Evolutionary conservation across 2,113 vertebrate species (phyloP).

Genomic region (Formicarius rufipectus): DNA sequence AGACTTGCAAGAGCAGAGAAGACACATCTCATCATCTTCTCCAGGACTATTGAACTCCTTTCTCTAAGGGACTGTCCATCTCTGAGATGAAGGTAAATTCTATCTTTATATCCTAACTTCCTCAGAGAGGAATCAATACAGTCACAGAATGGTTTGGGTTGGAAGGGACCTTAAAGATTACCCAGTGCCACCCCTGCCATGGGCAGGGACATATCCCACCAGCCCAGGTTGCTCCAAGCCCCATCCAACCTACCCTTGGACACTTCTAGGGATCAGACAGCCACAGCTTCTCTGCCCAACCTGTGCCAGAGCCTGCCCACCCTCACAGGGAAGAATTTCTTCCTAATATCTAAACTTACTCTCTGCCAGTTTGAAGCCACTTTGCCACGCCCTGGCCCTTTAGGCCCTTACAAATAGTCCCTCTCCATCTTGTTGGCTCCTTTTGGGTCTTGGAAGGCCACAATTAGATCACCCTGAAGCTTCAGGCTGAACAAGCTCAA

Average conservation of each 20-base stretch:
- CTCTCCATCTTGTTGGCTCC: neutral
- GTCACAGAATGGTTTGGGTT: neutral
- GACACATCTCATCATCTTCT: neutral
- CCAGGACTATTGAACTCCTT: neutral
- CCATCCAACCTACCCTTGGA: fast-evolving
- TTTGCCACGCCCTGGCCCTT: neutral
- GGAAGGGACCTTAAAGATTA: fast-evolving
- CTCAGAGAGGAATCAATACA: neutral
- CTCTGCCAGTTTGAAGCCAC: neutral
- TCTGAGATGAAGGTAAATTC: neutral
- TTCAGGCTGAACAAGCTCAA: fast-evolving
- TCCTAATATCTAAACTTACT: fast-evolving
- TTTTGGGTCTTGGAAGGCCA: neutral
- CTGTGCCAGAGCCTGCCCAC: fast-evolving
- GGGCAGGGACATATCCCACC: neutral
- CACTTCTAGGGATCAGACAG: neutral
- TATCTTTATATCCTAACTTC: neutral
- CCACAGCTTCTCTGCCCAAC: neutral
- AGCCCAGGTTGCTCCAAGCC: neutral
- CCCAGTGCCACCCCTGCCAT: neutral
- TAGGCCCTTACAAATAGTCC: neutral
- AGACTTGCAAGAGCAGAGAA: neutral
- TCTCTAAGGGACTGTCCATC: neutral
- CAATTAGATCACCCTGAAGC: fast-evolving
- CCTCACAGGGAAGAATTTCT: fast-evolving